Conservation (phyloP, 1,140 invertebrate genomes). For the Drosophila sp. region DNA sequence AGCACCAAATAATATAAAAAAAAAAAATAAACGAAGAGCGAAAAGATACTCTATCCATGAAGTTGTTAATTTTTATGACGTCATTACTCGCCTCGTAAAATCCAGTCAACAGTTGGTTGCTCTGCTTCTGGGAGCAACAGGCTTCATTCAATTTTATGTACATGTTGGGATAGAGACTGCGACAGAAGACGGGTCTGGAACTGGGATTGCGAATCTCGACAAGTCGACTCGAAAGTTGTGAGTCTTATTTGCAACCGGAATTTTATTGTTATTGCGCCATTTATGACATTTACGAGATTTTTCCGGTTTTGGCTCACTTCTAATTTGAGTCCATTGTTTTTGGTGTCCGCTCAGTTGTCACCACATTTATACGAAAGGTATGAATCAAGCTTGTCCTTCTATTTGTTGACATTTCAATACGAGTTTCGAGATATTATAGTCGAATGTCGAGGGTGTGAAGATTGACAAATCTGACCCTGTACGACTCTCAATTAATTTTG, state of each 20-base stretch:
- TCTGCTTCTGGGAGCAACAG: constrained; percentile 61
- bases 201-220: constrained; percentile 49
- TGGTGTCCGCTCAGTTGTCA: constrained; percentile 34
- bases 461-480: not conserved
- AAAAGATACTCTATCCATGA: constrained; percentile 50
- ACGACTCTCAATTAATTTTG: not conserved
- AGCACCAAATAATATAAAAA: constrained; percentile 41
- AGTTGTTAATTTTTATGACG: constrained; percentile 84
- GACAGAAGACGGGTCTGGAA: constrained; percentile 2
- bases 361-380: not conserved
- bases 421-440: constrained; percentile 16
- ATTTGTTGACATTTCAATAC: constrained; percentile 26
- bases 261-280: constrained; percentile 80
- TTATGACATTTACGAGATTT: constrained; percentile 76
- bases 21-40: constrained; percentile 1
- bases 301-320: constrained; percentile 43
- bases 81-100: constrained; percentile 84
- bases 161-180: constrained; percentile 45
- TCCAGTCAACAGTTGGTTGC: constrained; percentile 76
- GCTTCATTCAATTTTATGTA: constrained; percentile 68
- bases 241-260: constrained; percentile 79
- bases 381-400: constrained; percentile 37
- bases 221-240: constrained; percentile 63
- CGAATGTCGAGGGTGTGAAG: constrained; percentile 18
- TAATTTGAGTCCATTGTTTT: constrained; percentile 69